phyloP scores from a whole-genome alignment of 2,888 invertebrate genomes.

The Nineta flava region DNA sequence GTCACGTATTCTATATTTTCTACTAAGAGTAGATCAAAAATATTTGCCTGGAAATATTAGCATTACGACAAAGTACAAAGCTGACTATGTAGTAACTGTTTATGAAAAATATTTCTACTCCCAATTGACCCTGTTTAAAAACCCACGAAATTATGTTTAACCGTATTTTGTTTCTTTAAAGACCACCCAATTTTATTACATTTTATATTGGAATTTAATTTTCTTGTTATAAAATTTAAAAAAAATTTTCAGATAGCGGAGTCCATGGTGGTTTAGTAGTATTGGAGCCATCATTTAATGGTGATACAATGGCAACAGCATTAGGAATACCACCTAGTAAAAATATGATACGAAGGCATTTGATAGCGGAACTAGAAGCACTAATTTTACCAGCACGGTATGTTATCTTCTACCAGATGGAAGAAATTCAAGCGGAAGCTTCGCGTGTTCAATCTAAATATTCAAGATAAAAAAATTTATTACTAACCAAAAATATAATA shows the following conservation, averaged over 20 bases:
- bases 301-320: slow-evolving; percentile 88
- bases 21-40: too few species aligned
- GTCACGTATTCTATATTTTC: too few species aligned
- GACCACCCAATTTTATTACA: too few species aligned
- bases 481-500: slow-evolving; percentile 3
- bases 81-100: too few species aligned
- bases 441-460: slow-evolving; percentile 48
- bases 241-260: slow-evolving; percentile 58
- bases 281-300: slow-evolving; percentile 83
- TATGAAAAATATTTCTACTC: too few species aligned
- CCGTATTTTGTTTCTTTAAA: background rate
- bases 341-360: slow-evolving; percentile 81
- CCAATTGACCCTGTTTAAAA: too few species aligned
- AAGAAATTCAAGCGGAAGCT: slow-evolving; percentile 65
- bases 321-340: slow-evolving; percentile 84
- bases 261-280: slow-evolving; percentile 90
- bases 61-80: too few species aligned
- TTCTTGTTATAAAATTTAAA: background rate
- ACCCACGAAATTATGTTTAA: background rate
- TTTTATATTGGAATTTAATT: too few species aligned
- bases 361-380: slow-evolving; percentile 80
- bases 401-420: slow-evolving; percentile 74
- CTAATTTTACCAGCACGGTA: slow-evolving; percentile 88
- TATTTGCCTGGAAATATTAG: too few species aligned
- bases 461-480: slow-evolving; percentile 10